Conservation (phyloP, 2,888 invertebrate species). For the Seira musarum region DNA sequence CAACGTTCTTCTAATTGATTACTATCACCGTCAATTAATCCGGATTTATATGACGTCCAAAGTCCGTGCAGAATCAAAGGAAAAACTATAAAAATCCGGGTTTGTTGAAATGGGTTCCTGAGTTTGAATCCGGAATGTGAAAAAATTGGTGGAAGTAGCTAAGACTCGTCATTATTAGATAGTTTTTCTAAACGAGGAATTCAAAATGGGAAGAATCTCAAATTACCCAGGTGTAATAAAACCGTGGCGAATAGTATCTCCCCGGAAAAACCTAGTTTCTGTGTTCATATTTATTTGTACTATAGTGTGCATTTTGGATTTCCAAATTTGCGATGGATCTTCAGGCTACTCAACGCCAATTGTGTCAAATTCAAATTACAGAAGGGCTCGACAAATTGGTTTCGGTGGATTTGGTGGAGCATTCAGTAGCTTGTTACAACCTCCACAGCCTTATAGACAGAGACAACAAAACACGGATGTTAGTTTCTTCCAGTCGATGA, state of each 20-base stretch:
- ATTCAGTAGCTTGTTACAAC: constrained; percentile 8
- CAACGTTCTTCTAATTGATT: neutral
- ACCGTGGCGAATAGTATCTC: neutral
- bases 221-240: neutral
- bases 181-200: too few species aligned
- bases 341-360: neutral
- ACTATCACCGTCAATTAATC: neutral
- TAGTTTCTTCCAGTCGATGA: constrained; percentile 53
- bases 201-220: neutral
- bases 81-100: neutral
- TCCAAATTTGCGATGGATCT: constrained; percentile 22
- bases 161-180: too few species aligned
- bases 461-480: constrained; percentile 22
- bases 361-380: neutral
- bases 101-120: neutral
- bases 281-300: constrained; percentile 43
- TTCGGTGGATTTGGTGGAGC: constrained; percentile 31
- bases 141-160: neutral
- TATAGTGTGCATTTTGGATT: neutral
- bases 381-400: constrained; percentile 27
- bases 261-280: neutral
- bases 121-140: neutral
- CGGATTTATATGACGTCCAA: neutral
- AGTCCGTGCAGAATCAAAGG: neutral
- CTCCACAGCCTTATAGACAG: constrained; percentile 22